Evolutionary conservation across 2,888 invertebrate genomes (phyloP), one percentile per base, ranked within the genome.

Genomic region (Parnassius apollo): DNA sequence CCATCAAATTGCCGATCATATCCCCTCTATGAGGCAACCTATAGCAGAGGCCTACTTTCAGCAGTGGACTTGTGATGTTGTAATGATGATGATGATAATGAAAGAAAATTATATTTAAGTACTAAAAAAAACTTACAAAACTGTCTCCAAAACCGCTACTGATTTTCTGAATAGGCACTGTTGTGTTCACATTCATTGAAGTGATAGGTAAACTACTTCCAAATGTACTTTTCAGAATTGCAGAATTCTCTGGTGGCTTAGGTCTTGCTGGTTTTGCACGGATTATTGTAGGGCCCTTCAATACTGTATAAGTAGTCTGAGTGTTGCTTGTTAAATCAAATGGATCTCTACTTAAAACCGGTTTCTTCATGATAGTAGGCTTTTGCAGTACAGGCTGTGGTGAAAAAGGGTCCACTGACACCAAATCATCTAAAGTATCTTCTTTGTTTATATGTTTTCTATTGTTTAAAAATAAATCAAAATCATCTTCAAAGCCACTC

Each of bases 401-500:
- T 25, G 93, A 93, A 75, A 94, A 94, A 9, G 94, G 94, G 80
- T 94, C 94, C 52, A 86, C 74, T 18, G 82, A 68, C 59, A 86
- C 83, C 82, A 94, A 93, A 65, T 93, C 93, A 73, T 94, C 93
- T 58, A 91, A 80, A 10, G 86, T 88, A 52, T 86, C 83, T 10
- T 87, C 85, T 75, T 86, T 83, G 73, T 77, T 74, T 44, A 82
- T 71, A 55, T 76, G 77, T 73, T 89, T 93, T 73, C 86, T 85
- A 66, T 90, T 81, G 69, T 86, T 86, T 4, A 94, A 89, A 73
- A 94, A 94, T 54, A 94, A 89, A 77, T 96, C 95, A 80, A 96
- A 96, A 79, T 96, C 96, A 86, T 96, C 96, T 82, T 97, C 96
- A 78, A 96, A 96, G 3, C 96, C 95, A 83, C 95, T 95, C 78